Evolutionary conservation across 2,797 vertebrate species (phyloP).

Genomic region (Peromyscus melanophrys): DNA sequence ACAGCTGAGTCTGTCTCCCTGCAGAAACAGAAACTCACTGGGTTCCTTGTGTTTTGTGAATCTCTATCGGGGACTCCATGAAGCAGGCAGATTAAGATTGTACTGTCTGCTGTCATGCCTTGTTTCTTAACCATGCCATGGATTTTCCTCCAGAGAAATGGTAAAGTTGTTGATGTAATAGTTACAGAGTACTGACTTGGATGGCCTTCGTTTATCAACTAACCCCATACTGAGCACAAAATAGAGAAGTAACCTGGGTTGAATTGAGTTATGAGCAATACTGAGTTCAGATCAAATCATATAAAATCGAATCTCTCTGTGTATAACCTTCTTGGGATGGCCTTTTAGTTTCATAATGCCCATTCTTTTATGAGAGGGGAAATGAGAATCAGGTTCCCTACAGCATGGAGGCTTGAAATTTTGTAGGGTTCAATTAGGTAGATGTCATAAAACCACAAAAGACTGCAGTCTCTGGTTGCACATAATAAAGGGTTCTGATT

Average conservation of each 20-base stretch:
- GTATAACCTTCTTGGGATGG: neutral
- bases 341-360: neutral
- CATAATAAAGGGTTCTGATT: neutral
- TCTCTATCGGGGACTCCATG: neutral
- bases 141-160: neutral
- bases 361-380: neutral
- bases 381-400: neutral
- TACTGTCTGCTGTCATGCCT: neutral
- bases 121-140: neutral
- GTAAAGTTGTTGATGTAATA: neutral
- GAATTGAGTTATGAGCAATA: neutral
- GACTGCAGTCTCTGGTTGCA: neutral
- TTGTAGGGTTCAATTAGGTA: neutral
- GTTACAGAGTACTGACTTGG: neutral
- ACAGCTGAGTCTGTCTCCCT: neutral
- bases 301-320: neutral
- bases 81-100: neutral
- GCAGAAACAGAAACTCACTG: neutral
- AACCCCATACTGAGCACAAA: neutral
- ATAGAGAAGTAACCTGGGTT: neutral
- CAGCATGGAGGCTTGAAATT: neutral
- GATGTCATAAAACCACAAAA: neutral
- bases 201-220: neutral
- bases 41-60: neutral
- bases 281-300: neutral